Evolutionary conservation across 2,113 vertebrate species (phyloP), one percentile per base, ranked within the genome.

Genomic region (Varanus komodoensis): DNA sequence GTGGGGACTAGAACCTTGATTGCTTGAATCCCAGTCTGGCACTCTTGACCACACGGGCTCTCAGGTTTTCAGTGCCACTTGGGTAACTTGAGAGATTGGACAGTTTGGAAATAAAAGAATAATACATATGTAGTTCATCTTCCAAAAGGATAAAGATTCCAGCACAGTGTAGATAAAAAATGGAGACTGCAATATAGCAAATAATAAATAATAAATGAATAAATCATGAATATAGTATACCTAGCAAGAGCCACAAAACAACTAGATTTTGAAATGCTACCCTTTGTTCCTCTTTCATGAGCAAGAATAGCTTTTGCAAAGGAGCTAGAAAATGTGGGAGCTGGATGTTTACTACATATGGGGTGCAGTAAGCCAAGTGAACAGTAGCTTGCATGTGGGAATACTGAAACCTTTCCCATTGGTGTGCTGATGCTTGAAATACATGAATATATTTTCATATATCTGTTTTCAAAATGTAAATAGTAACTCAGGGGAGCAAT

Each of bases 261-360:
- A 12, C 27, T 67, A 9, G 27, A 64, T 67, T 75, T 74, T 77
- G 88, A 32, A 84, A 67, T 75, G 8, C 44, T 38, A 54, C 7
- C 32, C 11, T 77, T 89, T 84, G 82, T 75, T 89, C 57, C 71
- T 84, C 44, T 84, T 89, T 50, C 15, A 84, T 50, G 73, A 78
- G 29, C 73, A 84, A 89, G 4, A 78, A 77, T 21, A 84, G 32
- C 25, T 84, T 84, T 52, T 84, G 27, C 29, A n/a, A n/a, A 84
- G 38, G 82, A 67, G 29, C 38, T 67, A n/a, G 71, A 50, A 68
- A 75, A 5, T 61, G 61, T 61, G 75, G 6, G 61, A 75, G 19
- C 25, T 69, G 38, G 38, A 44, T 44, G 38, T 44, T 44, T 44
- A 61, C 19, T 64, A 71, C 69, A 71, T 8, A 71, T 11, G 27